phyloP scores from a whole-genome alignment of 2,113 vertebrate species.

The Sphyrna mokarran region DNA sequence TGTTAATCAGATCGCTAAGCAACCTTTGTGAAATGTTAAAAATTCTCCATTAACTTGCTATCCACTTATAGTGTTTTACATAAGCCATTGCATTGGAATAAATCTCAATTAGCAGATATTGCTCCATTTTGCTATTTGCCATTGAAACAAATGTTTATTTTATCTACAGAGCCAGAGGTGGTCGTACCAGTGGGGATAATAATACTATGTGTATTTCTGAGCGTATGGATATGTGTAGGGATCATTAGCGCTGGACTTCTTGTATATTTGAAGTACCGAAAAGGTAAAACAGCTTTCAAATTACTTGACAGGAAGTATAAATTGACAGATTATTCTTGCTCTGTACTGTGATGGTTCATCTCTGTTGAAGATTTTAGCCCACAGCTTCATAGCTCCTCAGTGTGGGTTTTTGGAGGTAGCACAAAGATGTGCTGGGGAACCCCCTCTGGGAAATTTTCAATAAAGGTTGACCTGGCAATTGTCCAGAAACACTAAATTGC shows the following conservation, averaged over 20 bases:
- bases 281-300: background rate
- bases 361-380: background rate
- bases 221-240: conserved; percentile 22
- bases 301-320: background rate
- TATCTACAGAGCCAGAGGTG: background rate
- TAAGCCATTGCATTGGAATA: background rate
- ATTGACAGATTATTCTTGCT: background rate
- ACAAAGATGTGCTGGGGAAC: no score
- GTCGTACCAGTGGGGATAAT: background rate
- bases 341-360: background rate
- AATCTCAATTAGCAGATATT: background rate
- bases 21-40: background rate
- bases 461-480: no score
- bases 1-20: background rate
- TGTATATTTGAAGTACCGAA: conserved; percentile 31
- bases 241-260: background rate
- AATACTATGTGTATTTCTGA: background rate
- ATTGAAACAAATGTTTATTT: background rate
- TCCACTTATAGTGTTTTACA: background rate
- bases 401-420: no score
- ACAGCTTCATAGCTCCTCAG: no score
- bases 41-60: background rate
- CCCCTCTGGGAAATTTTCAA: no score
- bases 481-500: no score
- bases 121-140: background rate